Evolutionary conservation across 2,113 vertebrate species (phyloP).

Genomic region (Typhlomys cinereus): DNA sequence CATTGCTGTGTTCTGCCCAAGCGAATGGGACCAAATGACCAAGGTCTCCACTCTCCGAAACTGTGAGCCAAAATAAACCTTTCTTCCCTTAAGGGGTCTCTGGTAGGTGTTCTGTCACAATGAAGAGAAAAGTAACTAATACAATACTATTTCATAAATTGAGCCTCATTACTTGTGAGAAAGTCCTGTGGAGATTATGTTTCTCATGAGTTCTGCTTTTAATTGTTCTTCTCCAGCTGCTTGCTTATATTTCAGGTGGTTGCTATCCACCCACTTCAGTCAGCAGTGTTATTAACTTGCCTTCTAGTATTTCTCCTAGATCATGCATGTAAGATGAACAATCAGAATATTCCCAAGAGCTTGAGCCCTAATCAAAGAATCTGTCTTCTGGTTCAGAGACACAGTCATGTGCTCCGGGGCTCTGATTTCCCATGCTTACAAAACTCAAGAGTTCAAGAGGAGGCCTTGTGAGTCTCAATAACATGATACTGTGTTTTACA

Average conservation of each 20-base stretch:
- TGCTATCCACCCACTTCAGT: not conserved
- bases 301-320: conserved; percentile 39
- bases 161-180: conserved; percentile 20
- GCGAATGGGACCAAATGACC: not conserved
- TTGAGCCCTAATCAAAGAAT: not conserved
- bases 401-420: not conserved
- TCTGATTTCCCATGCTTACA: not conserved
- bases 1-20: not conserved
- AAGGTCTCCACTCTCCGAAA: not conserved
- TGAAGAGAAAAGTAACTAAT: not conserved
- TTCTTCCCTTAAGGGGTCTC: not conserved
- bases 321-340: conserved; percentile 7
- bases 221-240: not conserved
- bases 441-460: not conserved
- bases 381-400: conserved; percentile 12
- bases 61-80: not conserved
- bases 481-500: not conserved
- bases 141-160: not conserved
- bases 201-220: conserved; percentile 7
- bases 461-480: not conserved
- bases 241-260: conserved; percentile 43
- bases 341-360: not conserved
- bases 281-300: conserved; percentile 6
- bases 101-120: not conserved
- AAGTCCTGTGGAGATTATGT: conserved; percentile 13